Conservation (phyloP, 2,888 invertebrate genomes). For the Hedychridium roseum region DNA sequence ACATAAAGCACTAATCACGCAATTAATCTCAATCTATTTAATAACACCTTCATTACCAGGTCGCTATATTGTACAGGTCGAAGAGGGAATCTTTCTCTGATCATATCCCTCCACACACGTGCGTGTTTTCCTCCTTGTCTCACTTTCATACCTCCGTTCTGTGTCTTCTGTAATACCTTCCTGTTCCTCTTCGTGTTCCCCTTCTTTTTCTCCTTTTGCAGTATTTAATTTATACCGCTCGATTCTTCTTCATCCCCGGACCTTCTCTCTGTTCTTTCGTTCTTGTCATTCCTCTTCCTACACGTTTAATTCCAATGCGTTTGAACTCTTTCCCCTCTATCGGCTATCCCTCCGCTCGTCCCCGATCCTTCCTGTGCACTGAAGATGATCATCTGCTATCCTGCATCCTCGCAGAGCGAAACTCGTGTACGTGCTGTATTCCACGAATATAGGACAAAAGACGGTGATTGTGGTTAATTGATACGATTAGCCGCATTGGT, state of each 20-base stretch:
- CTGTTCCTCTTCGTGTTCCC: slow-evolving; percentile 7
- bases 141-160: slow-evolving; percentile 2
- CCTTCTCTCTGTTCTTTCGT: slow-evolving; percentile 13
- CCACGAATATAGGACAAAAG: slow-evolving; percentile 37
- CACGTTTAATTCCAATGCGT: no score
- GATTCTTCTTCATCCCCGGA: slow-evolving; percentile 15
- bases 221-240: slow-evolving; percentile 21
- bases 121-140: slow-evolving; percentile 5
- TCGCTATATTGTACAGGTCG: slow-evolving; percentile 37
- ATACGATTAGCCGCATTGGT: no score
- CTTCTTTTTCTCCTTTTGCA: slow-evolving; percentile 16
- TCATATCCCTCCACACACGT: slow-evolving; percentile 12
- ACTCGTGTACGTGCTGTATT: slow-evolving; percentile 32
- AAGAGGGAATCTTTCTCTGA: slow-evolving; percentile 32
- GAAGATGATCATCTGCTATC: slow-evolving; percentile 47
- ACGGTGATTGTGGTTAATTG: slow-evolving; percentile 50
- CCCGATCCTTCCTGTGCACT: slow-evolving; percentile 41
- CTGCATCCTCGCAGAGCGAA: slow-evolving; percentile 45
- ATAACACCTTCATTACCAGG: slow-evolving; percentile 60
- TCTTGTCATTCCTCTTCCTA: no score
- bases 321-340: slow-evolving; percentile 17
- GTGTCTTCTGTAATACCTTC: slow-evolving; percentile 1
- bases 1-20: slow-evolving; percentile 59
- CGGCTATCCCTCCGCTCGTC: slow-evolving; percentile 24
- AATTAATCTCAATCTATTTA: slow-evolving; percentile 63